phyloP scores from a whole-genome alignment of 2,113 vertebrate genomes.

The Thinocorus orbignyianus region DNA sequence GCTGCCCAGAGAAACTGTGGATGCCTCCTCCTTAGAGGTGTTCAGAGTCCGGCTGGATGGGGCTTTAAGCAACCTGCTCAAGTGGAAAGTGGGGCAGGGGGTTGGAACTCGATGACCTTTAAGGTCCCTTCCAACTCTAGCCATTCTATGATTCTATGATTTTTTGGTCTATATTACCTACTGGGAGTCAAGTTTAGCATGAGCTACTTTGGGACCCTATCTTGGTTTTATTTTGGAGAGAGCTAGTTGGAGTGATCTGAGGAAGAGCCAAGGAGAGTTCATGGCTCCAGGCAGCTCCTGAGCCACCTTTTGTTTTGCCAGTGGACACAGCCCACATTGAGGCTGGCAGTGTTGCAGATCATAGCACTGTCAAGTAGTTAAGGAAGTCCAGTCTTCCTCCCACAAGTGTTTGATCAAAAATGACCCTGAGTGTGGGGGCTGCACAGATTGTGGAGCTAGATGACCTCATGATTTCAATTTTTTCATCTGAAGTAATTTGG shows the following conservation, averaged over 20 bases:
- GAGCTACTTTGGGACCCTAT: background rate
- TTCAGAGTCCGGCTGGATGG: background rate
- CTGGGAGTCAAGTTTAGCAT: background rate
- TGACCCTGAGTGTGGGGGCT: too few species aligned
- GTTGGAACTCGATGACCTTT: background rate
- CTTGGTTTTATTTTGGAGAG: background rate
- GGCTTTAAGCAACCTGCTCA: background rate
- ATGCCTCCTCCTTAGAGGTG: background rate
- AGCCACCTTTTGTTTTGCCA: background rate
- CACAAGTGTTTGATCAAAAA: background rate
- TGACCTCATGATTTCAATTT: background rate
- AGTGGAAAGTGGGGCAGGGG: background rate
- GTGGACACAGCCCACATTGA: background rate
- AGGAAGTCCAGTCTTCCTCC: background rate
- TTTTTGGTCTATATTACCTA: background rate
- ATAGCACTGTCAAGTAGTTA: rapidly evolving
- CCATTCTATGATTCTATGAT: background rate
- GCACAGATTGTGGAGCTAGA: background rate
- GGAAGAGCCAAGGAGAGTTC: background rate
- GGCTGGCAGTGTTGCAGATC: rapidly evolving
- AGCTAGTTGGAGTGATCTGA: background rate
- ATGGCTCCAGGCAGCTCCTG: background rate
- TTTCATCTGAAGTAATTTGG: background rate
- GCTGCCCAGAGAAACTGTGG: background rate
- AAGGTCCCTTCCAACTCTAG: background rate